Percentiles rank a stretch among this genome's conserved stretches.
Conservation (phyloP, 2,113 vertebrate species). For the Crocuta crocuta region DNA sequence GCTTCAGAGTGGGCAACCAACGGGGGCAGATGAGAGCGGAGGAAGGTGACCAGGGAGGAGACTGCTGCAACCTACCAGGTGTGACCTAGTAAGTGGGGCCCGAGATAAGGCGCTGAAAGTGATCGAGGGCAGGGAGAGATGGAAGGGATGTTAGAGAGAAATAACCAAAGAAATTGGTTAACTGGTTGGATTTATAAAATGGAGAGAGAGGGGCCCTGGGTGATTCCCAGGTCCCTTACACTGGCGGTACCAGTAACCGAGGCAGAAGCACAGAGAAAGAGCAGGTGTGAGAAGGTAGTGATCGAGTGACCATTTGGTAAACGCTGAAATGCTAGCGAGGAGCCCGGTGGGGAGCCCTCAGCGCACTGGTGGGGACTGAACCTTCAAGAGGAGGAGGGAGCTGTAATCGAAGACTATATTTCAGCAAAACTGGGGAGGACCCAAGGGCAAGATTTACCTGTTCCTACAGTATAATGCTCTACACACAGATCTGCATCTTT, state of each 20-base stretch:
- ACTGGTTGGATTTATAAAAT: neutral
- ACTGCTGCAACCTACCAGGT: neutral
- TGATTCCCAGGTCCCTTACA: neutral
- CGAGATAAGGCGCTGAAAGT: too few relatives aligned
- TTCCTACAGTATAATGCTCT: accelerated
- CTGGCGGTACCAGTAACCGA: accelerated
- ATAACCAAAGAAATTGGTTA: accelerated
- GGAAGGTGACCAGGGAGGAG: too few relatives aligned
- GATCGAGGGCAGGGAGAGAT: too few relatives aligned
- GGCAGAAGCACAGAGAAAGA: neutral
- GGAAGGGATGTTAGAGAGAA: neutral
- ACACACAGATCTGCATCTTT: neutral
- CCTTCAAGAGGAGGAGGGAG: too few relatives aligned
- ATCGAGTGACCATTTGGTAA: too few relatives aligned
- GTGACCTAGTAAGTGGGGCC: neutral
- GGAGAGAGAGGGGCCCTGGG: neutral
- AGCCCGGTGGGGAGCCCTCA: neutral
- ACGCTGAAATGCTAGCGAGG: neutral
- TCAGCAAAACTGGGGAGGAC: neutral
- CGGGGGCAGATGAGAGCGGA: too few relatives aligned
- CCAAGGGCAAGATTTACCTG: accelerated
- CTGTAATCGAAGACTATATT: neutral
- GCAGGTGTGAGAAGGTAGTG: neutral
- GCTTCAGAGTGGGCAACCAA: neutral
- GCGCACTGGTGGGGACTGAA: neutral